Conservation (phyloP, 2,888 invertebrate genomes). For the Acleris sparsana region DNA sequence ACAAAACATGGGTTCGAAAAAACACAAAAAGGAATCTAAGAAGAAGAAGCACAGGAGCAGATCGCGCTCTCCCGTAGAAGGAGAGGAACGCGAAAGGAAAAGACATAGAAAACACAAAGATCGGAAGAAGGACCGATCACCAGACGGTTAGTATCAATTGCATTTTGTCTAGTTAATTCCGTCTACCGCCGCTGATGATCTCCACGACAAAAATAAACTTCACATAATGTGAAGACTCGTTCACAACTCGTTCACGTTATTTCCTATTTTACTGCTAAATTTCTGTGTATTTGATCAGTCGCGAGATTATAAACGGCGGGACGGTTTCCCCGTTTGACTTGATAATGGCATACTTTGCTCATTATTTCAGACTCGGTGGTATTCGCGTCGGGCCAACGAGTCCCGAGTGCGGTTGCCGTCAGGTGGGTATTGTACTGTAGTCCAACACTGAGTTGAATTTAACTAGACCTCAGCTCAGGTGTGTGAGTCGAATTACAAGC, state of each 20-base stretch:
- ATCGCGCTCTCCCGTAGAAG: conserved; percentile 81
- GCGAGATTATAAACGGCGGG: conserved; percentile 58
- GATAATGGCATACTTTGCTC: conserved; percentile 82
- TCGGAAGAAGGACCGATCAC: conserved; percentile 79
- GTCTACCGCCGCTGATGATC: conserved; percentile 60
- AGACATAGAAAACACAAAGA: conserved; percentile 83
- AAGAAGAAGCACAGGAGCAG: conserved; percentile 86
- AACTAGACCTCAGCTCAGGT: not conserved
- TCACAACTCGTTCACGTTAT: not conserved
- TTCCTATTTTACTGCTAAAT: not conserved
- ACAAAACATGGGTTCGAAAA: conserved; percentile 87
- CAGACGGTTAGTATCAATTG: conserved; percentile 80
- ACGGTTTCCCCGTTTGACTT: conserved; percentile 62
- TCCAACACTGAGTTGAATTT: conserved; percentile 2
- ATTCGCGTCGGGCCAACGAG: conserved; percentile 67
- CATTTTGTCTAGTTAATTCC: conserved; percentile 44
- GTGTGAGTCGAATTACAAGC: not conserved
- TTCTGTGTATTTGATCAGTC: not conserved
- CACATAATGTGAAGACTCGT: too few species aligned
- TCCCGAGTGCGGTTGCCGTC: conserved; percentile 55
- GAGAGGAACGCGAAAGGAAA: conserved; percentile 82
- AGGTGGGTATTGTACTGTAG: conserved; percentile 65
- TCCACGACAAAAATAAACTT: conserved; percentile 36
- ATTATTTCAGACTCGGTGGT: conserved; percentile 81
- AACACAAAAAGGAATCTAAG: conserved; percentile 87